Evolutionary conservation across 2,888 invertebrate species (phyloP).

Genomic region (Archips crataeganus): DNA sequence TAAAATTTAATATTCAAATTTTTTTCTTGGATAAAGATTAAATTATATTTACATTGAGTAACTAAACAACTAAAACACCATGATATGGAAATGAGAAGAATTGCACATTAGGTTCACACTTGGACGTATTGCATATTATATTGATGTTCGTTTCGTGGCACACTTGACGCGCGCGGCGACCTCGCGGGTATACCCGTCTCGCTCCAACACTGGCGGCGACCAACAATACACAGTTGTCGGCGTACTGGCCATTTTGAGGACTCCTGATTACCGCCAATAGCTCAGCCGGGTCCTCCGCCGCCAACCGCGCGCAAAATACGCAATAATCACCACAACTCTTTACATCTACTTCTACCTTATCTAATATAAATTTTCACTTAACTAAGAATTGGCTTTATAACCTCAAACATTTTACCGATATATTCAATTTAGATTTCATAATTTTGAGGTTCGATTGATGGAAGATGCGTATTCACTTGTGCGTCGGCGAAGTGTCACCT

Average conservation of each 20-base stretch:
- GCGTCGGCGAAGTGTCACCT: slow-evolving; percentile 62
- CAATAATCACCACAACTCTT: slow-evolving; percentile 66
- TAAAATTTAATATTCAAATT: slow-evolving; percentile 75
- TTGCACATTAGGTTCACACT: slow-evolving; percentile 81
- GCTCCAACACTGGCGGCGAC: not conserved
- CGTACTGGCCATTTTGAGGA: not conserved
- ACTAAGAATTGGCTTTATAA: slow-evolving; percentile 77
- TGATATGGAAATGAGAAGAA: slow-evolving; percentile 83
- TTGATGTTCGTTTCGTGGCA: slow-evolving; percentile 64
- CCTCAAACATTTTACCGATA: slow-evolving; percentile 65
- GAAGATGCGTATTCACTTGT: slow-evolving; percentile 71
- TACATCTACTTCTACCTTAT: slow-evolving; percentile 76
- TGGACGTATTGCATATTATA: slow-evolving; percentile 78
- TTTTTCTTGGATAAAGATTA: slow-evolving; percentile 69
- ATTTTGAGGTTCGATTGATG: slow-evolving; percentile 58
- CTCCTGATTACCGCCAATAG: not conserved
- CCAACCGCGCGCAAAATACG: slow-evolving; percentile 61
- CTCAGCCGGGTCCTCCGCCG: slow-evolving; percentile 31
- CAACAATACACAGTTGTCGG: not conserved
- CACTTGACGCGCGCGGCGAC: slow-evolving; percentile 45
- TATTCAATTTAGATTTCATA: slow-evolving; percentile 52
- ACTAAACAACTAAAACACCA: slow-evolving; percentile 81
- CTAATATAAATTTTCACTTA: slow-evolving; percentile 78
- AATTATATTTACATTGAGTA: slow-evolving; percentile 82
- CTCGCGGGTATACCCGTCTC: slow-evolving; percentile 23